phyloP scores from a whole-genome alignment of 1,140 invertebrate species.

The Sitodiplosis mosellana region DNA sequence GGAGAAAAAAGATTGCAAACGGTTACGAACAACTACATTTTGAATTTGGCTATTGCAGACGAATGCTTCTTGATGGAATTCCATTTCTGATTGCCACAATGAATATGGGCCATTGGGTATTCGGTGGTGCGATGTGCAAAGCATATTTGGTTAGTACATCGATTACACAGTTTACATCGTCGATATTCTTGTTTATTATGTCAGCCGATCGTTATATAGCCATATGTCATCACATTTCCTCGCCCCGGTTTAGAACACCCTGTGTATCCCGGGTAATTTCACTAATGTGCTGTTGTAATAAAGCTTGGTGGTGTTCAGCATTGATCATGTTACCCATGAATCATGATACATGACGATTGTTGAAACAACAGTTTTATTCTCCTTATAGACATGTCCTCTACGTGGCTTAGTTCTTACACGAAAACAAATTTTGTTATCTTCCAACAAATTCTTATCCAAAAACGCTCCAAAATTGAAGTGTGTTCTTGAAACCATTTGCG shows the following conservation, averaged over 20 bases:
- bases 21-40: conserved; percentile 91
- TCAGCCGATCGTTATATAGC: conserved; percentile 91
- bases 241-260: conserved; percentile 66
- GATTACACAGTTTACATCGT: conserved; percentile 90
- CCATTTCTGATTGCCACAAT: conserved; percentile 83
- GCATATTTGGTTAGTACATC: conserved; percentile 84
- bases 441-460: too few relatives aligned
- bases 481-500: too few relatives aligned
- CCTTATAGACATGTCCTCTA: too few relatives aligned
- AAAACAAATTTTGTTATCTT: too few relatives aligned
- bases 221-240: conserved; percentile 86
- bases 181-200: conserved; percentile 87
- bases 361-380: too few relatives aligned
- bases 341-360: too few relatives aligned
- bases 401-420: too few relatives aligned
- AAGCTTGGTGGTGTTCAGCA: conserved; percentile 71
- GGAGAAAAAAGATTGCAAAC: conserved; percentile 93
- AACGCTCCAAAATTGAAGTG: too few relatives aligned
- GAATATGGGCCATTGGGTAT: conserved; percentile 68
- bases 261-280: conserved; percentile 74
- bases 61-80: conserved; percentile 87
- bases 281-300: too few relatives aligned
- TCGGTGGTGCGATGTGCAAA: conserved; percentile 83
- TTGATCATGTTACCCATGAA: conserved; percentile 83
- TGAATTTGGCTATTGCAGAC: conserved; percentile 91